Percentiles rank a stretch among this genome's conserved stretches.
phyloP scores from a whole-genome alignment of 2,797 vertebrate species.

The Bradypus variegatus region DNA sequence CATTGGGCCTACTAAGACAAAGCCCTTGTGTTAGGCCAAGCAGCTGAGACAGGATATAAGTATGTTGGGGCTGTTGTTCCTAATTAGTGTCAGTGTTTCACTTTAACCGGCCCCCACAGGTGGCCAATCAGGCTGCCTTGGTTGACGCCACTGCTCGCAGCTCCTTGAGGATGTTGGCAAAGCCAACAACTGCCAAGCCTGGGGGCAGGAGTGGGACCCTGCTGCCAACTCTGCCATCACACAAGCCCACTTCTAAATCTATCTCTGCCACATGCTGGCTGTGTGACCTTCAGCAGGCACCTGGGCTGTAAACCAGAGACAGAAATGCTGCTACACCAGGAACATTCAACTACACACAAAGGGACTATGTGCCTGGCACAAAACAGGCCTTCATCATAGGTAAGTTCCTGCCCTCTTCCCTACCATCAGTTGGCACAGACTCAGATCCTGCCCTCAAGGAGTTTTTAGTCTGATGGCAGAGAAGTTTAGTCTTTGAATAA shows the following conservation, averaged over 20 bases:
- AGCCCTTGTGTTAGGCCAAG: slow-evolving; percentile 11
- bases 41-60: neutral
- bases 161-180: slow-evolving; percentile 1
- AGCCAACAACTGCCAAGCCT: neutral
- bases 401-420: neutral
- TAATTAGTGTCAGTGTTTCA: slow-evolving; percentile 44
- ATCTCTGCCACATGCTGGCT: neutral
- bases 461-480: neutral
- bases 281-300: neutral
- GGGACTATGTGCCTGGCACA: neutral
- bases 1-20: neutral
- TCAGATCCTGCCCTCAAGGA: neutral
- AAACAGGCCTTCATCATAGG: neutral
- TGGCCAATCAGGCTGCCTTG: neutral
- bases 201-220: neutral
- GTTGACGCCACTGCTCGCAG: neutral
- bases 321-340: neutral
- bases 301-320: neutral
- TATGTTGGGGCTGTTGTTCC: neutral
- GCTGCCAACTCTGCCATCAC: neutral
- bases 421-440: neutral
- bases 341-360: neutral
- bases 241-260: neutral
- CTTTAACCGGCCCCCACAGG: slow-evolving; percentile 41
- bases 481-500: neutral